Percentiles rank a stretch among this genome's conserved stretches.
phyloP scores from a whole-genome alignment of 2,888 invertebrate species.

The Lymantria dispar region DNA sequence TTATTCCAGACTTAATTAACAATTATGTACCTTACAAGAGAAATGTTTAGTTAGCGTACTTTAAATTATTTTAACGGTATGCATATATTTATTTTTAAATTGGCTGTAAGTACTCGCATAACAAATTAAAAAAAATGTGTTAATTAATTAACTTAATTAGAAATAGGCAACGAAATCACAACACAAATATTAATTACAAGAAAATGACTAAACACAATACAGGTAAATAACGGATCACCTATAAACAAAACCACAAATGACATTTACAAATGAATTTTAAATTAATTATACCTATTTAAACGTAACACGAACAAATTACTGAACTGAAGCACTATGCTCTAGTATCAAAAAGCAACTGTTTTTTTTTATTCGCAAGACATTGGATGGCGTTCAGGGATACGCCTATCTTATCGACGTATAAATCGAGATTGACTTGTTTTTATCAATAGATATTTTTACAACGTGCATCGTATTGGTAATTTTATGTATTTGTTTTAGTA shows the following conservation, averaged over 20 bases:
- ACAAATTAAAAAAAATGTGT: too few species aligned
- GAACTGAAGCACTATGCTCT: background rate
- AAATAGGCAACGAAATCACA: background rate
- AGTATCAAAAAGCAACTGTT: conserved; percentile 10
- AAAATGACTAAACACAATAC: background rate
- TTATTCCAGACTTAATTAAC: too few species aligned
- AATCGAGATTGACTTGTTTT: conserved; percentile 50
- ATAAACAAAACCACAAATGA: background rate
- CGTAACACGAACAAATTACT: background rate
- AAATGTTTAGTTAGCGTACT: too few species aligned
- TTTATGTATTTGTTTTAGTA: conserved; percentile 1
- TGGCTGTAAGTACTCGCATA: too few species aligned
- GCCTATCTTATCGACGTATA: conserved; percentile 47
- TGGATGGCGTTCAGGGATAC: conserved; percentile 19
- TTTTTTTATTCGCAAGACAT: conserved; percentile 24
- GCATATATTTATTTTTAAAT: too few species aligned
- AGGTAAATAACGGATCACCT: background rate
- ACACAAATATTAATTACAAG: background rate
- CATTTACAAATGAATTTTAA: background rate
- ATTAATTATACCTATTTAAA: conserved; percentile 3
- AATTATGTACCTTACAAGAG: too few species aligned
- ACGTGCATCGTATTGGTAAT: conserved; percentile 10
- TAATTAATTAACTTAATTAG: too few species aligned
- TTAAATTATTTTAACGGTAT: background rate
- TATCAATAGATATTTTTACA: conserved; percentile 44